Evolutionary conservation across 2,797 vertebrate species (phyloP), one percentile per base, ranked within the genome.

Genomic region (Manis javanica): DNA sequence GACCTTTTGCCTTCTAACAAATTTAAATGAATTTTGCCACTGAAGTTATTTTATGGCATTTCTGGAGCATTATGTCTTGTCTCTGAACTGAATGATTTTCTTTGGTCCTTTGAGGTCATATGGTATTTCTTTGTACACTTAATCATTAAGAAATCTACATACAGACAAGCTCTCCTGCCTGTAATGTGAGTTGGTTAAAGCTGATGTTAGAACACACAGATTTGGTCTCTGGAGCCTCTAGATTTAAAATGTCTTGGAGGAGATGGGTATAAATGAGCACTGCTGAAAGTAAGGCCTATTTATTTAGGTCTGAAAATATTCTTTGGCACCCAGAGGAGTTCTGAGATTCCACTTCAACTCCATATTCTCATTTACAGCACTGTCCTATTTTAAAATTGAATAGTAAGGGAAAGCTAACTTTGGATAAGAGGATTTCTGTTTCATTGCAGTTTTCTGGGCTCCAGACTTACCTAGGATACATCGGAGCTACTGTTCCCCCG

Each of bases 401-500:
- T 83, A 59, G 34, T 79, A 92, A 91, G 82, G 51, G 78, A 88
- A 96, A 84, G 87, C 82, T 85, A 89, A 92, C 95, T 96, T 69
- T 74, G 71, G 75, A 87, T 77, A 97, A 94, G 79, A 81, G 14
- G n/a, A 81, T 93, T 96, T 97, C 39, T 87, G 34, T 83, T 49
- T 88, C 26, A 89, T 92, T 95, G 53, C 59, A 74, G 92, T 91
- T 95, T 97, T 97, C 96, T 96, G 78, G 74, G 84, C 72, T 95
- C 96, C 91, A 82, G 23, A 57, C 39, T 96, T 71, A 92, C 75
- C 71, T n/a, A 68, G 55, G 72, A 85, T 82, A 91, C 7, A 68
- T 81, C 91, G 88, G 49, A 87, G 78, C 96, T 96, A 90, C 97
- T 97, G 96, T 97, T 95, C 81, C 49, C 74, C 51, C 87, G 94